Percentiles rank a stretch among this genome's conserved stretches.
These are phyloP conservation scores for Apostichopus japonicus DNA, from an alignment of 35 echinoderm and acorn worm species.

Conservation along the genomic window DNA sequence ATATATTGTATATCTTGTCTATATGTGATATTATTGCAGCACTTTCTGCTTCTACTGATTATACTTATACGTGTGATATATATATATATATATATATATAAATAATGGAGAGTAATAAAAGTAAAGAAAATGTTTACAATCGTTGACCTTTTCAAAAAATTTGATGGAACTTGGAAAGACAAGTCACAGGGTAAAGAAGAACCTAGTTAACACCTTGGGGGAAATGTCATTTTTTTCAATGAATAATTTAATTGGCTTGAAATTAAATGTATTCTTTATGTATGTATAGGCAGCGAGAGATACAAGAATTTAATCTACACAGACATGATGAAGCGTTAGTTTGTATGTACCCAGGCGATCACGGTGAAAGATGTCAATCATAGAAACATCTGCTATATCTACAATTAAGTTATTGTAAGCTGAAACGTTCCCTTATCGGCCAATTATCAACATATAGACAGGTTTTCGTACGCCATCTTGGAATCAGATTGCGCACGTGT, in stretches of 20 bases:
- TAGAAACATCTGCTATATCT: not conserved
- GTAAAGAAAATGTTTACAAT: not conserved
- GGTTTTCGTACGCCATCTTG: not conserved
- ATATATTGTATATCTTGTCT: too few species aligned
- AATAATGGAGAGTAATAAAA: not conserved
- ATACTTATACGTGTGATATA: too few species aligned
- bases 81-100: too few species aligned
- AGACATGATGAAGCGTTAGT: not conserved
- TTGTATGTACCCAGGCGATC: slow-evolving; percentile 41
- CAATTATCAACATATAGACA: not conserved
- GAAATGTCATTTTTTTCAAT: slow-evolving; percentile 21
- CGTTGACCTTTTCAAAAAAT: not conserved
- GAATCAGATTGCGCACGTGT: too few species aligned
- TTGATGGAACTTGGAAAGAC: not conserved
- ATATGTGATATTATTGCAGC: too few species aligned
- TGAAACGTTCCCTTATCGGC: not conserved
- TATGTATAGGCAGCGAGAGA: not conserved
- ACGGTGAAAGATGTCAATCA: slow-evolving; percentile 23
- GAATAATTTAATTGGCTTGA: slow-evolving; percentile 36
- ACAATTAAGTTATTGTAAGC: slow-evolving; percentile 40
- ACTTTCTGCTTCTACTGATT: too few species aligned
- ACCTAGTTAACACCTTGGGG: not conserved
- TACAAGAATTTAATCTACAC: not conserved
- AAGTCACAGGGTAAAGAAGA: too few species aligned
- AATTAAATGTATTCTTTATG: slow-evolving; percentile 1